Base-by-base conservation (phyloP, 2,113 vertebrate genomes). In the Caretta caretta region DNA sequence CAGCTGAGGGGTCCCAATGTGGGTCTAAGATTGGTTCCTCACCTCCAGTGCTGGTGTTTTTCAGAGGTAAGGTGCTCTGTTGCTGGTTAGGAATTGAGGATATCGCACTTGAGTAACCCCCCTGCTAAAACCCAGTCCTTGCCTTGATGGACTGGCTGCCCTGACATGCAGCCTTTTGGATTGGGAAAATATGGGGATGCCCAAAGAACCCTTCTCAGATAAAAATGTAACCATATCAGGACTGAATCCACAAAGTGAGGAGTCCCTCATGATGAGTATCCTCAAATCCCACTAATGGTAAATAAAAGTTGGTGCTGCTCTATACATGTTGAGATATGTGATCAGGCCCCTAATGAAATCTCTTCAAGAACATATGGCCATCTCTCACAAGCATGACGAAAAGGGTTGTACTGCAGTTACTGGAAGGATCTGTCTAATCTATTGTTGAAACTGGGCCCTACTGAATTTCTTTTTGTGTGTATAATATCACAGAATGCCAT, bases 401-500 rank as follows among this genome's bases (percentile, higher is more conserved):
- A 95, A 87, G 53, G 8, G 80, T 84, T 84, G 38, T 25, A 48
- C 17, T 83, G 56, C 4, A n/a, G 86, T 90, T 93, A 62, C 93
- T 92, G 38, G 91, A 92, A 93, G 24, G 4, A 80, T 88, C 78
- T 89, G 42, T 4, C 49, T 72, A 93, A 86, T 84, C 85, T 91
- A 53, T 38, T 91, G 49, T 83, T 92, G 89, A 95, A 95, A 95
- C 86, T 91, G 56, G 62, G 48, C 42, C 49, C 22, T 22, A 83
- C 2, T n/a, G 35, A 65, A 50, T 51, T 84, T 86, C 10, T 94
- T 81, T 22, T 6, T 17, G 2, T 0, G 83, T 83, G 57, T 54
- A 88, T 25, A 93, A 91, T 95, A 92, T 89, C 42, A 84, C 46
- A 38, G 51, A 94, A 89, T 0, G 1, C 25, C 86, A 13, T 88